phyloP scores from a whole-genome alignment of 1,140 invertebrate genomes.

The Campoletis sonorensis region DNA sequence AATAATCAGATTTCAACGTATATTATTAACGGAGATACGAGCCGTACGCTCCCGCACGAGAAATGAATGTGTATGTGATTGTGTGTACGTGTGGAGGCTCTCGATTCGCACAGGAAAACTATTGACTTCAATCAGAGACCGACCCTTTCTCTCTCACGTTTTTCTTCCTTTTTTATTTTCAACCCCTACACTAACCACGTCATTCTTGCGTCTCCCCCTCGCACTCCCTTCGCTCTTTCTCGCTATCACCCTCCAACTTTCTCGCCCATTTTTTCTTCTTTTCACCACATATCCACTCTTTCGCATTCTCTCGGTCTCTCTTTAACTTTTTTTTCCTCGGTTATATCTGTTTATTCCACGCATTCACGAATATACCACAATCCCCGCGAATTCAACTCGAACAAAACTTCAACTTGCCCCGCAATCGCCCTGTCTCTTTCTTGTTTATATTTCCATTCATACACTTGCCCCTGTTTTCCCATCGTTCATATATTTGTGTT shows the following conservation, averaged over 20 bases:
- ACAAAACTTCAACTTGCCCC: conserved; percentile 53
- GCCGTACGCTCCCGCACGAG: conserved; percentile 40
- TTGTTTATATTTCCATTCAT: conserved; percentile 41
- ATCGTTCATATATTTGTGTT: not conserved
- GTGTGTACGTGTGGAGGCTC: conserved; percentile 48
- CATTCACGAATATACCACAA: conserved; percentile 15
- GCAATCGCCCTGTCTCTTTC: conserved; percentile 46
- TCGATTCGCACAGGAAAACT: conserved; percentile 62
- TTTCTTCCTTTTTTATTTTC: too few relatives aligned
- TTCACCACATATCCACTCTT: conserved; percentile 20
- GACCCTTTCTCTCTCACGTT: conserved; percentile 17
- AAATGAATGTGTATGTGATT: not conserved
- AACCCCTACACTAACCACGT: conserved; percentile 16
- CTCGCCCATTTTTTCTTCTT: conserved; percentile 30
- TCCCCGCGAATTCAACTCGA: conserved; percentile 53
- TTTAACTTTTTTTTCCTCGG: conserved; percentile 26
- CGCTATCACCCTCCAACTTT: conserved; percentile 46
- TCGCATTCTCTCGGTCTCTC: not conserved
- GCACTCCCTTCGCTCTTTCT: conserved; percentile 42
- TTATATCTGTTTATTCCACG: conserved; percentile 10
- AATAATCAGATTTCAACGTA: conserved; percentile 75
- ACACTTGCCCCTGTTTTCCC: not conserved
- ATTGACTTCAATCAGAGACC: conserved; percentile 71
- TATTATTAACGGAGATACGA: conserved; percentile 73
- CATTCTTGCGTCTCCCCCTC: conserved; percentile 8